Evolutionary conservation across 2,888 invertebrate species (phyloP).

Genomic region (Folsomia candida): DNA sequence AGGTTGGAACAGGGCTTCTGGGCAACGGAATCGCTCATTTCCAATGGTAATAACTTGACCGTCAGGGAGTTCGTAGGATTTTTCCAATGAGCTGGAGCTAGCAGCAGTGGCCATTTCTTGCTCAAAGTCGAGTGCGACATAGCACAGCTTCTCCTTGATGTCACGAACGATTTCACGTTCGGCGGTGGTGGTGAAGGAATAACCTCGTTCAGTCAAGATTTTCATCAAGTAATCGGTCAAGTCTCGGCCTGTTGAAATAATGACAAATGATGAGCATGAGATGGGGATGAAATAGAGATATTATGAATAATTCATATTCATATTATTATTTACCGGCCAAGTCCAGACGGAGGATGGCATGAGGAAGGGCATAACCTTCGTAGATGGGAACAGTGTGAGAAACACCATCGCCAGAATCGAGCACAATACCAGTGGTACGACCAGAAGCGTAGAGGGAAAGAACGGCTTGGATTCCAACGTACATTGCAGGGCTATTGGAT

Average conservation of each 20-base stretch:
- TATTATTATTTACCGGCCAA: too few species aligned
- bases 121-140: slow-evolving; percentile 51
- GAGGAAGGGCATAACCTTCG: slow-evolving; percentile 75
- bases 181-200: slow-evolving; percentile 53
- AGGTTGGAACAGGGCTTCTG: slow-evolving; percentile 57
- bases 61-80: slow-evolving; percentile 55
- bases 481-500: slow-evolving; percentile 64
- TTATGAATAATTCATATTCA: too few species aligned
- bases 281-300: too few species aligned
- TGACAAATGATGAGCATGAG: too few species aligned
- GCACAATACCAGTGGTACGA: slow-evolving; percentile 58
- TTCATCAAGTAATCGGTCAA: slow-evolving; percentile 55
- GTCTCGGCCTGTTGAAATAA: slow-evolving; percentile 56
- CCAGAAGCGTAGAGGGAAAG: slow-evolving; percentile 57
- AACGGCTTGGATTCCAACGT: slow-evolving; percentile 60
- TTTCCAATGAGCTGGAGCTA: slow-evolving; percentile 52
- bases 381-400: slow-evolving; percentile 58
- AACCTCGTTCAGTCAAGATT: slow-evolving; percentile 53
- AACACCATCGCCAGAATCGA: slow-evolving; percentile 58
- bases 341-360: slow-evolving; percentile 86
- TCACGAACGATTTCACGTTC: slow-evolving; percentile 57
- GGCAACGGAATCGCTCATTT: slow-evolving; percentile 56
- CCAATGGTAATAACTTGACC: slow-evolving; percentile 55
- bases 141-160: slow-evolving; percentile 54
- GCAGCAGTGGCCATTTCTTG: slow-evolving; percentile 53